Evolutionary conservation across 2,888 invertebrate genomes (phyloP), one percentile per base, ranked within the genome.

Genomic region (Scaptodrosophila latifasciaeformis): DNA sequence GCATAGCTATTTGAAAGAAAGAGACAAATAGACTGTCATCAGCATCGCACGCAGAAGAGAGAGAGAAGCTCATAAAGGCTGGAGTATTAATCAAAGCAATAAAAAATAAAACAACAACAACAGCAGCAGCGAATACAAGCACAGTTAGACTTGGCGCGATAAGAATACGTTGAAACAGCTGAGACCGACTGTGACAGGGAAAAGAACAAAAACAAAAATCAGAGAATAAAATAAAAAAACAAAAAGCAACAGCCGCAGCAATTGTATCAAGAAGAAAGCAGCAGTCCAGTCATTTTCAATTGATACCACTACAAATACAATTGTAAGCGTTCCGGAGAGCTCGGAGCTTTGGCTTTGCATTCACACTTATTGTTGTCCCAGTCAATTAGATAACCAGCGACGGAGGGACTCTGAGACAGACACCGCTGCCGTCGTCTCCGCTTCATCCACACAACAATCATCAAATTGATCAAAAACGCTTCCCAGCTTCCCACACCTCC

Each of bases 321-420:
- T n/a, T n/a, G n/a, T n/a, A n/a, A n/a, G n/a, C n/a, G n/a, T n/a
- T n/a, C n/a, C n/a, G n/a, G n/a, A n/a, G n/a, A n/a, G n/a, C n/a
- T n/a, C n/a, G n/a, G n/a, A n/a, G n/a, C n/a, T n/a, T n/a, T n/a
- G n/a, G n/a, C n/a, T n/a, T n/a, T 56, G 55, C 43, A 44, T 58
- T 49, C 62, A 49, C 42, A 51, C 44, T 63, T 72, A 62, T 75
- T 67, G 65, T 75, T 55, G 60, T 30, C 62, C 46, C 48, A 61
- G 51, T 61, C 76, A 72, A 75, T 75, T 72, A 62, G 59, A 56
- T 47, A 54, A 59, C 58, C 51, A 70, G 62, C 59, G 46, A 42
- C n/a, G n/a, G n/a, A 42, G 19, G 7, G 39, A 19, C 39, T 49
- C 47, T 49, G 40, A 18, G 29, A 27, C 12, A 49, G 43, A 40